phyloP scores from a whole-genome alignment of 37 sponge, comb jelly and placozoan species.

The Axinella damicornis region DNA sequence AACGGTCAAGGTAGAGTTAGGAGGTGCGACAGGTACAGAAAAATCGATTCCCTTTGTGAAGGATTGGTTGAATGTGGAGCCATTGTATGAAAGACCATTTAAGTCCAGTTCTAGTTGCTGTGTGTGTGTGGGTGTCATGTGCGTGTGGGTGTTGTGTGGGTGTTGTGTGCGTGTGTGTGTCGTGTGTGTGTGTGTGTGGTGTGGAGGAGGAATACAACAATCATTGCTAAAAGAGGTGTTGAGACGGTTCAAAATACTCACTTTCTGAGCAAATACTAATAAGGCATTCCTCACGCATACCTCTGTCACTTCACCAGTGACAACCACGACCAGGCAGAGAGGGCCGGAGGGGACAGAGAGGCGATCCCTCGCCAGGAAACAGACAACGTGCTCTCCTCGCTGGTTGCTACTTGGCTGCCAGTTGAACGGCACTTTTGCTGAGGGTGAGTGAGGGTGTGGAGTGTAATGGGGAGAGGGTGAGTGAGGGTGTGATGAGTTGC shows the following conservation, averaged over 20 bases:
- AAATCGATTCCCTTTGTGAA: conserved; percentile 54
- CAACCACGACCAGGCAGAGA: conserved; percentile 40
- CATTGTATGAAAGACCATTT: neutral
- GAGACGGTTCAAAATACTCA: neutral
- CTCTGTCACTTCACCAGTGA: neutral
- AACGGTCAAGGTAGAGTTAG: conserved; percentile 15
- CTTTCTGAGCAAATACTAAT: too few species aligned
- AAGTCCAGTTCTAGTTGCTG: neutral
- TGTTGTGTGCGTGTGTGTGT: neutral
- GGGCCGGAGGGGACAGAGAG: conserved; percentile 22
- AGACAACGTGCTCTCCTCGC: conserved; percentile 48
- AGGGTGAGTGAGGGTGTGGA: neutral
- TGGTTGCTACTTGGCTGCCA: conserved; percentile 44
- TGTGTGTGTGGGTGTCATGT: neutral
- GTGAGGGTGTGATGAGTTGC: too few species aligned
- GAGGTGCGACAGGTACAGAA: conserved; percentile 42
- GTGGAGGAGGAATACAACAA: neutral
- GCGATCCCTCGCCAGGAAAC: conserved; percentile 43
- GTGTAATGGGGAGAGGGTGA: neutral
- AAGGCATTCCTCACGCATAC: conserved; percentile 12
- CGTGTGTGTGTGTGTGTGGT: neutral
- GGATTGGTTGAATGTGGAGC: conserved; percentile 20
- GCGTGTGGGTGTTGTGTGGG: neutral
- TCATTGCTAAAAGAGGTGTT: neutral
- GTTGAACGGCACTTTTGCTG: conserved; percentile 1